A percentile compares a stretch with the other conserved stretches of the same genome.
These are phyloP conservation scores for Cephalophus harveyi DNA, from an alignment of 2,113 vertebrate species.

Conservation along the genomic window DNA sequence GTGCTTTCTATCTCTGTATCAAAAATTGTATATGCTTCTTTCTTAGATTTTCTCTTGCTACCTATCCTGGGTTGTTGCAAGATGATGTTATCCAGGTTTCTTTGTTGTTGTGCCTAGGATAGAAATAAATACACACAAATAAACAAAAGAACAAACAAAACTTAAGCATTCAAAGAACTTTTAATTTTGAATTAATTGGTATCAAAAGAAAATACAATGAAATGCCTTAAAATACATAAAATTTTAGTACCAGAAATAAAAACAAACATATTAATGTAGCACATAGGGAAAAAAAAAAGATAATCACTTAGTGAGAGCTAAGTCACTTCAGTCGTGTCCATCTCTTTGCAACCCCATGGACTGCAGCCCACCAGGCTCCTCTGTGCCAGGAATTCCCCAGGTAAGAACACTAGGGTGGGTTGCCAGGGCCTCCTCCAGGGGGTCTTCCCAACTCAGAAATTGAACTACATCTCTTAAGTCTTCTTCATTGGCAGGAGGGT, in stretches of 20 bases:
- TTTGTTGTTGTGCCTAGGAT: conserved; percentile 91
- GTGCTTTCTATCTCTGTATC: conserved; percentile 84
- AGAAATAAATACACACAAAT: conserved; percentile 26
- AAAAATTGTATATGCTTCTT: conserved; percentile 75
- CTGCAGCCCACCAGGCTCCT: not conserved
- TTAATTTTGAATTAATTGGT: not conserved
- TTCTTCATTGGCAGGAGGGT: not conserved
- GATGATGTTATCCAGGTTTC: conserved; percentile 89
- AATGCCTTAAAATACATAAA: not conserved
- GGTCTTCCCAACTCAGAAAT: not conserved
- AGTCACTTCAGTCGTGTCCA: not conserved
- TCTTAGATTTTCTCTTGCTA: conserved; percentile 84
- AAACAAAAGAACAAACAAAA: not conserved
- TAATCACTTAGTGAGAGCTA: not conserved
- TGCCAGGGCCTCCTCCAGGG: not conserved
- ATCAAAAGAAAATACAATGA: conserved; percentile 20
- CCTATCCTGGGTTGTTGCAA: conserved; percentile 84
- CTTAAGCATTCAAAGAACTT: not conserved
- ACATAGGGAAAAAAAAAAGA: not conserved
- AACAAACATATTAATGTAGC: not conserved
- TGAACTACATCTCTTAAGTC: not conserved
- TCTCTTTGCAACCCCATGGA: not conserved
- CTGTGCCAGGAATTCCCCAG: not conserved
- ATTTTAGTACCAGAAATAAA: conserved; percentile 32
- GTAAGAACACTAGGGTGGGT: not conserved